Base-by-base conservation (phyloP, 2,113 vertebrate genomes). In the Mustela lutreola region DNA sequence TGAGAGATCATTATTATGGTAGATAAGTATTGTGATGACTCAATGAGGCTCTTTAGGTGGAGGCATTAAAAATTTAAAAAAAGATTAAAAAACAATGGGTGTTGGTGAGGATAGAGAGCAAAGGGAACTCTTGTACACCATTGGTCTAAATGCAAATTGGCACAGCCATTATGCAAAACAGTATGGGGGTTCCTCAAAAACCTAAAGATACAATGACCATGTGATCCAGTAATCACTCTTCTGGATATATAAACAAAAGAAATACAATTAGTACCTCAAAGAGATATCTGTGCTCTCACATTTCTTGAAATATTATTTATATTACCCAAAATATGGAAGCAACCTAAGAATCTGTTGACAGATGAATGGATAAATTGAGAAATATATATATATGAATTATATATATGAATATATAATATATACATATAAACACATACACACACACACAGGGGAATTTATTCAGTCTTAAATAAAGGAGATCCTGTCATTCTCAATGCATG, bases 11-110 rank as follows among this genome's bases (percentile, higher is more conserved):
- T 45, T 94, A 91, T 62, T 94, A 12, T 89, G 14, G 19, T 73
- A 71, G 71, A 79, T 81, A 50, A 94, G 84, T 56, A 10, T 67
- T 96, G 53, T 82, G 67, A 86, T 95, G 83, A 82, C 10, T 89
- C 80, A 21, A 75, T 91, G 53, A 78, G 24, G 16, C 14, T 83
- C 18, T 73, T 96, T 93, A 96, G 33, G 28, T 90, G 24, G 60
- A 90, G 63, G 15, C 58, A 97, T 90, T 96, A 85, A 91, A 96
- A 89, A 90, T 36, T 36, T 70, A 89, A 75, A 89, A 76, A n/a
- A 19, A 18, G 15, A 18, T 78, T 42, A 83, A 79, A 16, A 19
- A 45, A 48, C 0, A 31, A 36, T 0, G 15, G 48, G 4, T 71
- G 28, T 31, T 88, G 63, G 31, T 73, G 39, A 42, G 0, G 5